Evolutionary conservation across 2,888 invertebrate species (phyloP).

Genomic region (Stenchaetothrips biformis): DNA sequence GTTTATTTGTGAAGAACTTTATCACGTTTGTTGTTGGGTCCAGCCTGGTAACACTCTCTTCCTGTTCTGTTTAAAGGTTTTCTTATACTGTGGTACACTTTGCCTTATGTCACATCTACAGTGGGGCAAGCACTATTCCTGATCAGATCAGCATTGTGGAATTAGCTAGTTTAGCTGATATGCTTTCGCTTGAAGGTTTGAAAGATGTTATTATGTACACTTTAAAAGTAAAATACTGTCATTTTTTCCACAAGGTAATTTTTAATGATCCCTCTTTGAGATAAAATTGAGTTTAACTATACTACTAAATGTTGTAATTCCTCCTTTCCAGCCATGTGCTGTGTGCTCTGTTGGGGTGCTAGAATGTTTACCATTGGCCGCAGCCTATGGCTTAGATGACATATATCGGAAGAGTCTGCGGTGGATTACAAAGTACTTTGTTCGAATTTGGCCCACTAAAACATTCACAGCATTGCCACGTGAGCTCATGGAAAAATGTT

Average conservation of each 20-base stretch:
- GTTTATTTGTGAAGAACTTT: constrained; percentile 30
- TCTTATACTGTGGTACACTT: constrained; percentile 83
- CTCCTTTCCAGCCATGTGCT: constrained; percentile 68
- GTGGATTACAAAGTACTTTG: constrained; percentile 84
- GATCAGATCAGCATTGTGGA: constrained; percentile 81
- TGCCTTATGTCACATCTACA: constrained; percentile 88
- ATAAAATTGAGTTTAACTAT: not conserved
- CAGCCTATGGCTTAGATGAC: constrained; percentile 82
- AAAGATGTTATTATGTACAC: constrained; percentile 88
- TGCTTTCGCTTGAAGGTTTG: constrained; percentile 83
- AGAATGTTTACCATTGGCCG: constrained; percentile 79
- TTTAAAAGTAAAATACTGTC: constrained; percentile 82
- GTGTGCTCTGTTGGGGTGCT: constrained; percentile 81
- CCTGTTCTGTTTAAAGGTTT: constrained; percentile 54
- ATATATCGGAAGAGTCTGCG: constrained; percentile 77
- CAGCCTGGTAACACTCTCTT: too few relatives aligned
- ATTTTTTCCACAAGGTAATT: constrained; percentile 81
- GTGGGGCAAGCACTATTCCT: constrained; percentile 83
- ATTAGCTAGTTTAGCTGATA: constrained; percentile 80
- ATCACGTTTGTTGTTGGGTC: not conserved
- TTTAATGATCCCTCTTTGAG: constrained; percentile 1
- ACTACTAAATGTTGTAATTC: not conserved
- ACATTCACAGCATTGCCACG: constrained; percentile 80
- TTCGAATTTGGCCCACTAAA: constrained; percentile 85
- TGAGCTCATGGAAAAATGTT: constrained; percentile 77